These are phyloP conservation scores for Ascidia mentula DNA, from an alignment of 23 tunicate species.

Conservation along the genomic window DNA sequence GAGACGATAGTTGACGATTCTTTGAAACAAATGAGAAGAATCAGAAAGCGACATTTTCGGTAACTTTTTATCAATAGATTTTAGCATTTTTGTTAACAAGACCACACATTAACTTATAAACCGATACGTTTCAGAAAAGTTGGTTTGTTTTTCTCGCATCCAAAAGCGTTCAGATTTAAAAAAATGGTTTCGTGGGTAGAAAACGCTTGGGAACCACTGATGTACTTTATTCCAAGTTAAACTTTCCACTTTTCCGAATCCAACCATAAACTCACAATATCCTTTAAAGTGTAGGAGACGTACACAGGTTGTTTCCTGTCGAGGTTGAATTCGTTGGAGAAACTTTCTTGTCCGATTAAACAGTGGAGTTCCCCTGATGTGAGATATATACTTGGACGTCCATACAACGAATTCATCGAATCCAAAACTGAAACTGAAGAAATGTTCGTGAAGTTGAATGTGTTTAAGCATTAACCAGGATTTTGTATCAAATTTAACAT, in stretches of 20 bases:
- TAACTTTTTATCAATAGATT: too few relatives aligned
- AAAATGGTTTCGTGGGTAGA: too few relatives aligned
- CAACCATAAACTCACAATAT: neutral
- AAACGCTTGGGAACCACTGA: too few relatives aligned
- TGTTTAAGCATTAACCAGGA: neutral
- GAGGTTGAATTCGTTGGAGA: neutral
- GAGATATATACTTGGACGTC: neutral
- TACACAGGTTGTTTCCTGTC: constrained; percentile 4
- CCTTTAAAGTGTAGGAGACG: neutral
- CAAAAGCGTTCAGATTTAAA: too few relatives aligned
- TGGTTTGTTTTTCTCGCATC: too few relatives aligned
- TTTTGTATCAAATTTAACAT: too few relatives aligned
- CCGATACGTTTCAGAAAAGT: too few relatives aligned
- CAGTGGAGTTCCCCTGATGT: neutral
- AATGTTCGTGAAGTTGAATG: neutral
- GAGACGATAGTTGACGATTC: neutral
- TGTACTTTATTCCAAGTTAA: too few relatives aligned
- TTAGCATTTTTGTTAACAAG: too few relatives aligned
- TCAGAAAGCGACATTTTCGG: neutral
- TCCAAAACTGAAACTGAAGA: neutral
- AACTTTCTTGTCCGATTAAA: neutral
- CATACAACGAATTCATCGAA: neutral
- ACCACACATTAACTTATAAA: too few relatives aligned
- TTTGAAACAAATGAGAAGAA: neutral
- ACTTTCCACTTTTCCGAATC: too few relatives aligned